Evolutionary conservation across 2,888 invertebrate genomes (phyloP).

Genomic region (Calephelis perditalis): DNA sequence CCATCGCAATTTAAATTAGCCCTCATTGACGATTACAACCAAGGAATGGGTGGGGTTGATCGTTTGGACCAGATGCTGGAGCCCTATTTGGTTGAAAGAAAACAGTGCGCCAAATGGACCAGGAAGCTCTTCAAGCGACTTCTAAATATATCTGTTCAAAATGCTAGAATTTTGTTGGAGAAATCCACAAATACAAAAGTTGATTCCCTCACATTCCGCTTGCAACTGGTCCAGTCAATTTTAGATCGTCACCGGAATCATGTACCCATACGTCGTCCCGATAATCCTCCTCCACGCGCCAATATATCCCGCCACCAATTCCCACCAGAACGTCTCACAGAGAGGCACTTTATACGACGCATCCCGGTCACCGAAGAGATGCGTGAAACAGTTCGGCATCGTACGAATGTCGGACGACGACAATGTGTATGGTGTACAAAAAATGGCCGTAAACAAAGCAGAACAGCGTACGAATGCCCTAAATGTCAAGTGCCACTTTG

Average conservation of each 20-base stretch:
- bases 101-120: slow-evolving; percentile 25
- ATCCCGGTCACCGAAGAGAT: neutral
- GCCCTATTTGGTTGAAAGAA: slow-evolving; percentile 25
- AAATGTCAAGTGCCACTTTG: slow-evolving; percentile 7
- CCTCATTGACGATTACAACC: neutral
- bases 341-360: neutral
- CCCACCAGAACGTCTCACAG: neutral
- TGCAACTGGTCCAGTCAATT: neutral
- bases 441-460: neutral
- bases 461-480: neutral
- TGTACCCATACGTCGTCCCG: neutral
- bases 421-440: neutral
- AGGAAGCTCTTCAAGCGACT: slow-evolving; percentile 27
- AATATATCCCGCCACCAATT: neutral
- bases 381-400: neutral
- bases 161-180: slow-evolving; percentile 16
- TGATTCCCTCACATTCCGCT: slow-evolving; percentile 4
- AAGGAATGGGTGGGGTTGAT: slow-evolving; percentile 18
- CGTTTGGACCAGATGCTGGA: slow-evolving; percentile 19
- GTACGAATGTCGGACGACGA: neutral
- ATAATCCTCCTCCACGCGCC: neutral
- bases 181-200: slow-evolving; percentile 24
- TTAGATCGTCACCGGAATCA: neutral
- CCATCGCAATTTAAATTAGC: neutral
- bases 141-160: slow-evolving; percentile 14